Conservation (phyloP, 2,888 invertebrate genomes). For the Tipula vernalis region DNA sequence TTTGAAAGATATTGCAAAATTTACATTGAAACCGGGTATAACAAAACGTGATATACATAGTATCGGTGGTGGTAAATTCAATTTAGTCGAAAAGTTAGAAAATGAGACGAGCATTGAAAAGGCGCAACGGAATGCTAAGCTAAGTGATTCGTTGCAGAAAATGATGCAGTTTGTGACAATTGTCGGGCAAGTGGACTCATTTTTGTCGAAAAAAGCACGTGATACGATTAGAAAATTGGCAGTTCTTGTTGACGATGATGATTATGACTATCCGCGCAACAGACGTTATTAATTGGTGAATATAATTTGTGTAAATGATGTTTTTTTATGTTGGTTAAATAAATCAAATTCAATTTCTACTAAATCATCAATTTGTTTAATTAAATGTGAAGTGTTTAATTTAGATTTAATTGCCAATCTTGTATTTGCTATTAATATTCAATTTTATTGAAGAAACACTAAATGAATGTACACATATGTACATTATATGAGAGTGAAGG, state of each 20-base stretch:
- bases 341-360: neutral
- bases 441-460: too few species aligned
- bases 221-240: constrained; percentile 35
- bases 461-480: too few species aligned
- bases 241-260: constrained; percentile 31
- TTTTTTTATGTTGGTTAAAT: neutral
- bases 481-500: too few species aligned
- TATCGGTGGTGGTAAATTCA: neutral
- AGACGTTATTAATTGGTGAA: neutral
- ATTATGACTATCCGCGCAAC: constrained; percentile 9
- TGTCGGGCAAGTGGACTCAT: constrained; percentile 39
- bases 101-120: constrained; percentile 22
- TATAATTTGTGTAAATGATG: neutral
- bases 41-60: neutral
- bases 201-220: constrained; percentile 36
- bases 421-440: too few species aligned
- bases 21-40: neutral
- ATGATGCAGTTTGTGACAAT: constrained; percentile 39
- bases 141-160: constrained; percentile 37
- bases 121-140: constrained; percentile 23
- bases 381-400: too few species aligned
- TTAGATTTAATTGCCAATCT: too few species aligned
- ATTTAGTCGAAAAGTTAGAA: constrained; percentile 10
- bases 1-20: neutral
- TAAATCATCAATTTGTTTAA: too few species aligned